phyloP scores from a whole-genome alignment of 2,113 vertebrate species.

The Chamaetylas fuelleborni region DNA sequence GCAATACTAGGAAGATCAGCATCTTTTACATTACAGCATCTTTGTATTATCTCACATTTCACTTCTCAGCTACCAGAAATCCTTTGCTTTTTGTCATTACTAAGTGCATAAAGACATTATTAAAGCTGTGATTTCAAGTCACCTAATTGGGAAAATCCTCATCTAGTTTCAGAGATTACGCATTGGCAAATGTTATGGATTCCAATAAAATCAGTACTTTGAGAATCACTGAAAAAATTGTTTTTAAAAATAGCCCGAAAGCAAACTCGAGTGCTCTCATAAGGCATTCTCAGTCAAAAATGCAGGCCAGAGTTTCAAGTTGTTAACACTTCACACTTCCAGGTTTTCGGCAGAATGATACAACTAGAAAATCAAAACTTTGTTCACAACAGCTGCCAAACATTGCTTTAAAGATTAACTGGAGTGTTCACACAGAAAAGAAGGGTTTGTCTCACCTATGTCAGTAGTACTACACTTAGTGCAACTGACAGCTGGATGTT shows the following conservation, averaged over 20 bases:
- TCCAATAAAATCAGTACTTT: not conserved
- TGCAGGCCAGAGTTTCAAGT: not conserved
- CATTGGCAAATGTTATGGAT: not conserved
- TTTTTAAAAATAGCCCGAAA: not conserved
- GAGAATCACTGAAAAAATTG: not conserved
- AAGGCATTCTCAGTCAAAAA: not conserved
- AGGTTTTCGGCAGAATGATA: not conserved
- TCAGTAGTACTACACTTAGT: not conserved
- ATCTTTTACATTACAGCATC: not conserved
- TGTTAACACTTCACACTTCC: not conserved
- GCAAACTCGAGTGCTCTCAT: not conserved
- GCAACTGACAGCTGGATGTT: not conserved
- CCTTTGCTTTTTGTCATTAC: not conserved
- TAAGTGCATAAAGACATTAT: not conserved
- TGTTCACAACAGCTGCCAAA: not conserved
- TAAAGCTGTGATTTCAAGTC: not conserved
- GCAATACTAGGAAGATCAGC: not conserved
- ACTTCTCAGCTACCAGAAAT: not conserved
- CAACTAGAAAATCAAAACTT: not conserved
- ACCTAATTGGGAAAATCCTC: not conserved
- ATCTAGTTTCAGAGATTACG: not conserved
- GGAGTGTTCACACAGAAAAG: not conserved
- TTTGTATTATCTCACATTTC: not conserved
- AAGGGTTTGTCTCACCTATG: not conserved
- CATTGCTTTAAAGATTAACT: not conserved